These are phyloP conservation scores for Chymomyza caudatula DNA, from an alignment of 2,888 invertebrate species.

Conservation along the genomic window DNA sequence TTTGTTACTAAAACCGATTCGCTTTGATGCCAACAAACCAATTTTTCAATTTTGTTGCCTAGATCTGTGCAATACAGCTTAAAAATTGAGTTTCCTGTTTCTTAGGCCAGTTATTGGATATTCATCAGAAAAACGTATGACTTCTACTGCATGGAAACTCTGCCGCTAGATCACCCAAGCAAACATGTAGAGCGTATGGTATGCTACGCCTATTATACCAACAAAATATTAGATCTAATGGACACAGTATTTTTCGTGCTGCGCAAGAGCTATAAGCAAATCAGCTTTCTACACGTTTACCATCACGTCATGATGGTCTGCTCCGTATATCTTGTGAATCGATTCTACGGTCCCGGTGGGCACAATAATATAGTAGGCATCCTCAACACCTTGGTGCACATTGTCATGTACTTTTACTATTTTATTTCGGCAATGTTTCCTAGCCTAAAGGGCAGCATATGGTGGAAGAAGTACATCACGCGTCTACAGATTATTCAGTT, in stretches of 20 bases:
- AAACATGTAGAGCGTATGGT: slow-evolving; percentile 29
- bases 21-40: too few species aligned
- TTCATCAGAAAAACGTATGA: slow-evolving; percentile 17
- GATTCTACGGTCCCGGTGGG: slow-evolving; percentile 81
- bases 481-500: slow-evolving; percentile 88
- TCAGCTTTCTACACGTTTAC: slow-evolving; percentile 49
- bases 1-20: too few species aligned
- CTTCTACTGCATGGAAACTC: slow-evolving; percentile 30
- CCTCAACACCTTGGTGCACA: slow-evolving; percentile 87
- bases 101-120: slow-evolving; percentile 28
- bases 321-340: background rate
- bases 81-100: background rate
- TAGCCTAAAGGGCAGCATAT: slow-evolving; percentile 82
- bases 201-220: slow-evolving; percentile 18
- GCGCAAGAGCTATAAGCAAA: slow-evolving; percentile 51
- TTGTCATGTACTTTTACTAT: slow-evolving; percentile 91
- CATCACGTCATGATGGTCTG: slow-evolving; percentile 48
- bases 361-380: slow-evolving; percentile 83
- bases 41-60: background rate
- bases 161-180: slow-evolving; percentile 18
- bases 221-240: slow-evolving; percentile 45
- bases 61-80: background rate
- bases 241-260: slow-evolving; percentile 53
- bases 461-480: slow-evolving; percentile 90
- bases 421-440: slow-evolving; percentile 85